Base-by-base conservation (phyloP, 2,888 invertebrate genomes). In the Mesochorus sp. region DNA sequence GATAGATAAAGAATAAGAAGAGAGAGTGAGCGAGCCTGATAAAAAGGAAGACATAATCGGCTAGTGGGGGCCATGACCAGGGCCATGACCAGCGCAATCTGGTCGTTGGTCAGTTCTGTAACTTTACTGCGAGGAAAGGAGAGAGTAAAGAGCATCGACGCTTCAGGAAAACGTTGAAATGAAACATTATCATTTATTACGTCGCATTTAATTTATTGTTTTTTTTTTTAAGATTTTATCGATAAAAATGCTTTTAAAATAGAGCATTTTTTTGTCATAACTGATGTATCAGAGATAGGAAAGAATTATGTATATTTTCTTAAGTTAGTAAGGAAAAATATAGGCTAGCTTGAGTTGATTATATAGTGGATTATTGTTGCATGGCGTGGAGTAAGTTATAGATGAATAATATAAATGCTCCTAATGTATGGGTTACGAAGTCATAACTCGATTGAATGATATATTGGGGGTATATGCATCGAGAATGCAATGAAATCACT, bases 31-130 rank as follows among this genome's bases (percentile, higher is more conserved):
- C 64, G 44, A 64, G 68, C 74, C 39, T 64, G 73, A 26, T 24
- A 42, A 70, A 57, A 37, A 80, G 77, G 79, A 74, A 75, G 81
- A 75, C 39, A 79, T 79, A 80, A 72, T 78, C 61, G 73, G 66
- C 24, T 34, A 61, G 75, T 55, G 53, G 71, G 55, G 68, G 57
- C 75, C 70, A 70, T 75, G 80, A 74, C 76, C 80, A 66, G 61
- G 72, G 80, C 87, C 89, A 87, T 90, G 90, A 90, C 89, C 89
- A 89, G 85, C 89, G 82, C 89, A 90, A 90, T 84, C 82, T 86
- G 85, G 83, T 71, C 84, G 85, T 82, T 89, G 90, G 89, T 89
- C 87, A 89, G 89, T 88, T 88, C 85, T 80, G 84, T 31, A 19
- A 61, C 17, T 62, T 62, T 24, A 49, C 14, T n/a, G 14, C 21